A percentile compares a stretch with the other conserved stretches of the same genome.
These are phyloP conservation scores for Mus minutoides DNA, from an alignment of 2,797 vertebrate species.

Conservation along the genomic window DNA sequence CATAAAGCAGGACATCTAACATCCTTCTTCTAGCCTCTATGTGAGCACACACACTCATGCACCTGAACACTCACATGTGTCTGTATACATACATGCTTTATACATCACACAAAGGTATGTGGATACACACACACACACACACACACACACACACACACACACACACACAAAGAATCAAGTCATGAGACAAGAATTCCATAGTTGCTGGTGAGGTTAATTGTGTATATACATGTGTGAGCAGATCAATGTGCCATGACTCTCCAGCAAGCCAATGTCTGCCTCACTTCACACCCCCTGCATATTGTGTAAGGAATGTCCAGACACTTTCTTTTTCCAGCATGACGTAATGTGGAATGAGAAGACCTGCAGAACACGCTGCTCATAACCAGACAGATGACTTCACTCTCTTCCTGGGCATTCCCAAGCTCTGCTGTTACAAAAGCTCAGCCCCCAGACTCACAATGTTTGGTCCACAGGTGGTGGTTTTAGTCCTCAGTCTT, in stretches of 20 bases:
- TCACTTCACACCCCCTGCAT: slow-evolving; percentile 34
- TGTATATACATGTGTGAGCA: background rate
- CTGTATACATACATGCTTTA: background rate
- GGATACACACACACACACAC: background rate
- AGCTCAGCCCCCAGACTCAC: background rate
- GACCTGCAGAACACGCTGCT: slow-evolving; percentile 71
- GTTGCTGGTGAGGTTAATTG: background rate
- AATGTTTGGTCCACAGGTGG: slow-evolving; percentile 55
- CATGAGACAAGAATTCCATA: background rate
- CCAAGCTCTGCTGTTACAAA: slow-evolving; percentile 62
- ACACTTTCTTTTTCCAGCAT: slow-evolving; percentile 77
- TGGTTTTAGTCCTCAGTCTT: slow-evolving; percentile 13
- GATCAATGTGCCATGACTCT: background rate
- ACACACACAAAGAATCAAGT: background rate
- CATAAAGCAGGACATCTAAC: background rate
- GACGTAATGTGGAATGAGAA: slow-evolving; percentile 74
- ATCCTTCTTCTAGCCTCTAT: background rate
- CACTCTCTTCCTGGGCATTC: slow-evolving; percentile 77
- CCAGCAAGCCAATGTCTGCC: slow-evolving; percentile 15
- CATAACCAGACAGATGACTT: slow-evolving; percentile 81
- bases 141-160: background rate
- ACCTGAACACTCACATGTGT: background rate
- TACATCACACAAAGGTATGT: background rate
- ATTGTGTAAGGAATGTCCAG: slow-evolving; percentile 69
- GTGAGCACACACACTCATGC: background rate